Evolutionary conservation across 2,888 invertebrate genomes (phyloP).

Genomic region (Trachelus tabidus): DNA sequence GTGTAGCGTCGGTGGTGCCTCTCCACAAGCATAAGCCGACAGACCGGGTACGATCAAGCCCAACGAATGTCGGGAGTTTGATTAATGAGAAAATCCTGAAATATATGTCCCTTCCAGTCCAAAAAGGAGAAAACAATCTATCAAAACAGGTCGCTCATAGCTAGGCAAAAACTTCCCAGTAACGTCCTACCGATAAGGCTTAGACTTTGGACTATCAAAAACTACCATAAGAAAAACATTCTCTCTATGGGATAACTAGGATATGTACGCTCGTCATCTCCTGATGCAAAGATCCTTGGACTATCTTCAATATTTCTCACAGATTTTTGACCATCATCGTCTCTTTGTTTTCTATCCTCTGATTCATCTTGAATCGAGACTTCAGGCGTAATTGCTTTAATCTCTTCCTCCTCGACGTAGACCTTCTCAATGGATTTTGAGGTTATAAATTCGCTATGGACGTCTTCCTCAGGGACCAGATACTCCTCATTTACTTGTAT

Average conservation of each 20-base stretch:
- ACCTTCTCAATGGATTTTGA: background rate
- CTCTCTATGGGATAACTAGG: background rate
- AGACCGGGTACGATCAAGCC: background rate
- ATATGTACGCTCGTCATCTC: background rate
- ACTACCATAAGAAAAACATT: background rate
- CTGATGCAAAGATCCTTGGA: background rate
- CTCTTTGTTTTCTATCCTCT: slow-evolving; percentile 9
- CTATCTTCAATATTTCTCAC: background rate
- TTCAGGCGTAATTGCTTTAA: background rate
- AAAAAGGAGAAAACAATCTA: background rate
- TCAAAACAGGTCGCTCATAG: background rate
- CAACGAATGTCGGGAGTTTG: background rate
- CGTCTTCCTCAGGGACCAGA: background rate
- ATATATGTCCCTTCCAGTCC: background rate
- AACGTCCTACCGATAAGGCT: background rate
- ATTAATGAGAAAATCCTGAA: slow-evolving; percentile 1
- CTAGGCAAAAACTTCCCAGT: background rate
- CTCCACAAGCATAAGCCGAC: background rate
- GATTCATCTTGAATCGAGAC: slow-evolving; percentile 21
- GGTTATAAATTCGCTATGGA: background rate
- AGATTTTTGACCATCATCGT: background rate
- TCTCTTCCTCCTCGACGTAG: background rate
- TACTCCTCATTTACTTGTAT: background rate
- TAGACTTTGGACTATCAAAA: background rate
- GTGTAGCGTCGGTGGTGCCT: background rate